A percentile compares a stretch with the other conserved stretches of the same genome.
phyloP scores from a whole-genome alignment of 1,140 invertebrate genomes.

The Physella acuta region DNA sequence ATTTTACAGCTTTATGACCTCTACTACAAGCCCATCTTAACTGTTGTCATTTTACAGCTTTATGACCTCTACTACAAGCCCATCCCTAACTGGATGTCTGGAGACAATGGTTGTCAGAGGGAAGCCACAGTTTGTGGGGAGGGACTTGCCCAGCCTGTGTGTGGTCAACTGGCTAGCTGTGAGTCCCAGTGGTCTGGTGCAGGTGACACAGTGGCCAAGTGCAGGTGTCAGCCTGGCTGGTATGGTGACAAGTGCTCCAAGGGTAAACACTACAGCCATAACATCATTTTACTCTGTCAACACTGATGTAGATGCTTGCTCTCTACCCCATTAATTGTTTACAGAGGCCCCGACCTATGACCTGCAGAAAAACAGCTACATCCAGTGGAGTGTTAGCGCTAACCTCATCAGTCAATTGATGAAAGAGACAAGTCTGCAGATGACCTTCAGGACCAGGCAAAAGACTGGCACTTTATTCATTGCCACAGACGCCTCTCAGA shows the following conservation, averaged over 20 bases:
- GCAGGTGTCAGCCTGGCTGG: constrained; percentile 79
- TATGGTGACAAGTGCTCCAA: constrained; percentile 79
- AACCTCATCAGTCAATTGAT: constrained; percentile 65
- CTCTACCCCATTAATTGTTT: too few species aligned
- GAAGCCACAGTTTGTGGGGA: constrained; percentile 71
- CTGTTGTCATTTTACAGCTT: constrained; percentile 6
- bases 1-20: too few species aligned
- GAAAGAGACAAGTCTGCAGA: constrained; percentile 65
- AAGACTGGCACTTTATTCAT: constrained; percentile 70
- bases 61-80: constrained; percentile 21
- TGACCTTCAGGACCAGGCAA: constrained; percentile 89
- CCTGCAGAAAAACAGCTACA: constrained; percentile 87
- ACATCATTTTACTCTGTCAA: too few species aligned
- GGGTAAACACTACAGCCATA: too few species aligned
- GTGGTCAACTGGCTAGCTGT: constrained; percentile 77
- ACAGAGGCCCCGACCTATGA: constrained; percentile 68
- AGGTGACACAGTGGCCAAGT: constrained; percentile 66
- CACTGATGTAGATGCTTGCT: too few species aligned
- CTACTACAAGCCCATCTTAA: constrained; percentile 7
- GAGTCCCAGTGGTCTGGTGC: constrained; percentile 66
- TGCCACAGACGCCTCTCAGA: constrained; percentile 38
- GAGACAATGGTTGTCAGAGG: constrained; percentile 75
- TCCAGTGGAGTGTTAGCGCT: constrained; percentile 84
- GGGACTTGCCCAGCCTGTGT: constrained; percentile 28
- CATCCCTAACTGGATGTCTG: constrained; percentile 26